Conservation (phyloP, 2,113 vertebrate genomes). For the Lagenorhynchus albirostris region DNA sequence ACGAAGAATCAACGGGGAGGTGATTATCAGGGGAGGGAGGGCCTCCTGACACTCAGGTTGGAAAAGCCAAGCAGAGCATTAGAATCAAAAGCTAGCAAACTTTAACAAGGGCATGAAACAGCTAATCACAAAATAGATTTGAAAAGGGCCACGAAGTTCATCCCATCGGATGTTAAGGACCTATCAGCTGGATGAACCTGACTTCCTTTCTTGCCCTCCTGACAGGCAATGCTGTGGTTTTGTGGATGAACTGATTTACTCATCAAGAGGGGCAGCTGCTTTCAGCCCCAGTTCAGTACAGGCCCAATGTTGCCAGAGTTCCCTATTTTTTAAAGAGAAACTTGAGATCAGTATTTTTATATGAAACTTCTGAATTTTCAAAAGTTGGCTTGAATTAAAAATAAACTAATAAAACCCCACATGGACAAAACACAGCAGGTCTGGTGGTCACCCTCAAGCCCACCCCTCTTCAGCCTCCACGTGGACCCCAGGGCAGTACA, state of each 20-base stretch:
- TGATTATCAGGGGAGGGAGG: background rate
- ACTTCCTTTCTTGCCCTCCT: background rate
- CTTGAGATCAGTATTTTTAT: background rate
- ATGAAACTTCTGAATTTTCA: background rate
- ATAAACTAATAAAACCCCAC: background rate
- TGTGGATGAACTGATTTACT: background rate
- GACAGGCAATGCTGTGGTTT: background rate
- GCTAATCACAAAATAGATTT: background rate
- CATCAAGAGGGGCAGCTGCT: background rate
- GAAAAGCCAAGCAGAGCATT: background rate
- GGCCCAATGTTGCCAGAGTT: background rate
- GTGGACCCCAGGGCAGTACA: background rate
- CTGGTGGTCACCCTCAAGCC: background rate
- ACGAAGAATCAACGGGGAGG: background rate
- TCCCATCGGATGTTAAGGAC: background rate
- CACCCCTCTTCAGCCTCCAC: background rate
- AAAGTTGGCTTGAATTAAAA: background rate
- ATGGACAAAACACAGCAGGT: background rate
- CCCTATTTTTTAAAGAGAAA: background rate
- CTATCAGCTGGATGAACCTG: background rate
- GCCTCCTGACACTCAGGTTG: background rate
- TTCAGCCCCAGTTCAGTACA: background rate
- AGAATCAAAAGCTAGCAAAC: background rate
- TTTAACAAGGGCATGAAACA: background rate
- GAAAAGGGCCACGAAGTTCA: background rate